A percentile compares a stretch with the other conserved stretches of the same genome.
Evolutionary conservation across 2,888 invertebrate genomes (phyloP).

Genomic region (Zele albiditarsus): DNA sequence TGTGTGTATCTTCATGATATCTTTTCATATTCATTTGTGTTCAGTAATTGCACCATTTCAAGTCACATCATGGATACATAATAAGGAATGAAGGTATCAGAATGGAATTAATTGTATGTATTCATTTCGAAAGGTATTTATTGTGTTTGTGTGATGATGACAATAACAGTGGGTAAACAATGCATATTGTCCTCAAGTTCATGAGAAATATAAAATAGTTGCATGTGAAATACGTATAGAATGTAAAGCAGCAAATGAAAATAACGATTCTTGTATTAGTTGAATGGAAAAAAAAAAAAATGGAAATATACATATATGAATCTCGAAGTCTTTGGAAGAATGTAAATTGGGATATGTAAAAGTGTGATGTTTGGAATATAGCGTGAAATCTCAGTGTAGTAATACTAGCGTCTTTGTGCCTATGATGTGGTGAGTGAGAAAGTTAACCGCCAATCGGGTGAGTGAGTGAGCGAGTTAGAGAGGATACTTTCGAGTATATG

Average conservation of each 20-base stretch:
- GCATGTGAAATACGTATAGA: not conserved
- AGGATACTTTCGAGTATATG: slow-evolving; percentile 40
- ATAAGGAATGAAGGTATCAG: not conserved
- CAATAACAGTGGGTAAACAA: not conserved
- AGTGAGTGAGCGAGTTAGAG: slow-evolving; percentile 28
- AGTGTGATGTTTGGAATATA: slow-evolving; percentile 1
- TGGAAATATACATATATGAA: not conserved
- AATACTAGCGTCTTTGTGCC: slow-evolving; percentile 1
- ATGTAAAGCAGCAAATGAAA: not conserved
- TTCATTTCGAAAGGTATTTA: not conserved
- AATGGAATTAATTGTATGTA: not conserved
- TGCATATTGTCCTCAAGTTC: not conserved
- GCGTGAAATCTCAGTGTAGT: not conserved
- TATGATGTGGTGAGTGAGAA: slow-evolving; percentile 17
- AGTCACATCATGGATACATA: not conserved
- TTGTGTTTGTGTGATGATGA: not conserved
- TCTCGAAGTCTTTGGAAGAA: not conserved
- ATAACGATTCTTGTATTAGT: not conserved
- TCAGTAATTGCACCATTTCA: not conserved
- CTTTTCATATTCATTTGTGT: not conserved
- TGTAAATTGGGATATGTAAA: slow-evolving; percentile 3
- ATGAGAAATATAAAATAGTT: not conserved
- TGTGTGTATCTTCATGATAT: not conserved
- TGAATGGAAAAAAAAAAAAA: not conserved
- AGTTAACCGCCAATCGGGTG: not conserved